A percentile compares a stretch with the other conserved stretches of the same genome.
Conservation (phyloP, 2,797 vertebrate genomes). For the Euthynnus affinis region DNA sequence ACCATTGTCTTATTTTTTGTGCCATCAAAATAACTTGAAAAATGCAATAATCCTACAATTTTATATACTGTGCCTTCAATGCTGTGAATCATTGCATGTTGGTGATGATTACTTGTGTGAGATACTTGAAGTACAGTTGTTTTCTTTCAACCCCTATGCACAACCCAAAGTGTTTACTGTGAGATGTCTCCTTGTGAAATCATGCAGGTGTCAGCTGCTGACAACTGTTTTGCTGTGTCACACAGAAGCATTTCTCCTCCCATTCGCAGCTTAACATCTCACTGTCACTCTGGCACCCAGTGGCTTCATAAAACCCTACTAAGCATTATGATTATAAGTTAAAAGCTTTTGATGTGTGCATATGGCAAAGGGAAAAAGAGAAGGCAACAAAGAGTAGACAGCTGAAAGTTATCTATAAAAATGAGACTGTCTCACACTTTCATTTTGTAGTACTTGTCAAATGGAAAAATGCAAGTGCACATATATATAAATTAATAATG, state of each 20-base stretch:
- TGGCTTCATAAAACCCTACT: not conserved
- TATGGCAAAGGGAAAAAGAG: not conserved
- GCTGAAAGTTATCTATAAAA: not conserved
- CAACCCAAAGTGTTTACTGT: conserved; percentile 13
- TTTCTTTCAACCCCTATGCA: not conserved
- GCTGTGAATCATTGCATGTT: not conserved
- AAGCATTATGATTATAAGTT: not conserved
- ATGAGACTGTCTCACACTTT: not conserved
- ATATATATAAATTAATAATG: not conserved
- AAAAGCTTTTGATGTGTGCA: not conserved
- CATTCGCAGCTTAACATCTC: conserved; percentile 6
- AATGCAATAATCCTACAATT: not conserved
- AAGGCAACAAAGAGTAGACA: not conserved
- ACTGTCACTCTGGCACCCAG: not conserved
- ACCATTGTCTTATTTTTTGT: not conserved
- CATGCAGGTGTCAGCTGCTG: conserved; percentile 36
- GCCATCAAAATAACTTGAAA: not conserved
- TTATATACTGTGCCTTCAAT: too few relatives aligned
- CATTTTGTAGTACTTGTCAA: not conserved
- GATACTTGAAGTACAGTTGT: not conserved
- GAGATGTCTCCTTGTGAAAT: conserved; percentile 30
- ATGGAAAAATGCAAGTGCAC: not conserved
- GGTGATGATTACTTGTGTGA: not conserved
- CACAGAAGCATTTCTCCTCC: not conserved
- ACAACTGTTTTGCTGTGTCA: not conserved